phyloP scores from a whole-genome alignment of 2,888 invertebrate genomes.

The Scaptodrosophila latifasciaeformis region DNA sequence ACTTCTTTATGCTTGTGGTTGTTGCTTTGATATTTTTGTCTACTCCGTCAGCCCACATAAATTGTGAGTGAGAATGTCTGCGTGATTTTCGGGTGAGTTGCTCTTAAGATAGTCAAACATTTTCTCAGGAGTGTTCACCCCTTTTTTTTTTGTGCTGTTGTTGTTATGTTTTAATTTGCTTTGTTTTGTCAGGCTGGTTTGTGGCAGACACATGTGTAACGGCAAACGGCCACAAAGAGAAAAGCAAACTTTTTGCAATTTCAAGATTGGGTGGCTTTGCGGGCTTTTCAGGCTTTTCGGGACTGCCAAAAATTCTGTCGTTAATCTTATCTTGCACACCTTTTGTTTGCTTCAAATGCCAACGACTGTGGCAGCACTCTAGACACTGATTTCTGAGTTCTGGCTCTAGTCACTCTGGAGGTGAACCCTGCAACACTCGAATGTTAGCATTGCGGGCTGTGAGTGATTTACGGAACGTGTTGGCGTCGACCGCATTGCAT shows the following conservation, averaged over 20 bases:
- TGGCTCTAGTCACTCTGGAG: too few species aligned
- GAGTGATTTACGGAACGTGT: conserved; percentile 33
- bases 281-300: too few species aligned
- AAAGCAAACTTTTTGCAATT: too few species aligned
- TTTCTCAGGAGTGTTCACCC: background rate
- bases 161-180: conserved; percentile 59
- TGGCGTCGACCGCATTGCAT: too few species aligned
- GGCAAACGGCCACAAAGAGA: too few species aligned
- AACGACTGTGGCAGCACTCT: too few species aligned
- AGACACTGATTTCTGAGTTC: too few species aligned
- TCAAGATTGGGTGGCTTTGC: too few species aligned
- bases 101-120: too few species aligned
- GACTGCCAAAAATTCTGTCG: conserved; percentile 31
- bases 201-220: conserved; percentile 20
- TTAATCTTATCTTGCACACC: conserved; percentile 49
- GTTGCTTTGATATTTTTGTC: background rate
- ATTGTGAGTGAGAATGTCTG: too few species aligned
- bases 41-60: background rate
- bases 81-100: too few species aligned
- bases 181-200: conserved; percentile 28
- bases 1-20: background rate
- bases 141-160: conserved; percentile 20
- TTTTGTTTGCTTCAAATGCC: conserved; percentile 25
- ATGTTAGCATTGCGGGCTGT: conserved; percentile 43
- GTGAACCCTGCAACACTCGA: too few species aligned